phyloP scores from a whole-genome alignment of 2,888 invertebrate genomes.

The Cremastobaeus sp. region DNA sequence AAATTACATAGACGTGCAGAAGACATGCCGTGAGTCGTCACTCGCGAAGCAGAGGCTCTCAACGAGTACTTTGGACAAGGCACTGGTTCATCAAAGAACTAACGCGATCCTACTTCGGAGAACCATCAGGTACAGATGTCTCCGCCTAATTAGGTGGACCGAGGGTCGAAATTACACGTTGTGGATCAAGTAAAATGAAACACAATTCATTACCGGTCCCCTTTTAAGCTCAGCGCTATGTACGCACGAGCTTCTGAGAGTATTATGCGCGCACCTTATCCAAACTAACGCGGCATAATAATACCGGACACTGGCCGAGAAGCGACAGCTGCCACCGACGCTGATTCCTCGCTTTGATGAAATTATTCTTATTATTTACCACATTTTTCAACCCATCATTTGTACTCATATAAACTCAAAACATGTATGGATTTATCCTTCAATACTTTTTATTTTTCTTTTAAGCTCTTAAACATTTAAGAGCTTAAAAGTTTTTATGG shows the following conservation, averaged over 20 bases:
- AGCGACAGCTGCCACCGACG: constrained; percentile 53
- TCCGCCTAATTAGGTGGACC: constrained; percentile 73
- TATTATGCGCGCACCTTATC: constrained; percentile 57
- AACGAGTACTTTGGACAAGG: constrained; percentile 28
- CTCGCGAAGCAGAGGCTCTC: constrained; percentile 61
- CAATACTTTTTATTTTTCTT: too few relatives aligned
- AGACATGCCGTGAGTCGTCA: constrained; percentile 68
- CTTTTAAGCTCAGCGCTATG: constrained; percentile 66
- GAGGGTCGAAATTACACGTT: constrained; percentile 73
- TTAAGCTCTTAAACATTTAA: too few relatives aligned
- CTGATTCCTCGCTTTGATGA: constrained; percentile 36
- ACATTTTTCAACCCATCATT: too few relatives aligned
- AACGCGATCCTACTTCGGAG: too few relatives aligned
- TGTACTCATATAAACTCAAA: too few relatives aligned
- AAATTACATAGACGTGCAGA: constrained; percentile 72
- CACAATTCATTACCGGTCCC: constrained; percentile 74
- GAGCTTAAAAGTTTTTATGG: too few relatives aligned
- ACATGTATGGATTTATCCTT: too few relatives aligned
- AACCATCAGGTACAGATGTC: constrained; percentile 72
- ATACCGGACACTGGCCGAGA: constrained; percentile 49
- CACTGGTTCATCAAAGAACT: neutral
- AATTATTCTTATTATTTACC: too few relatives aligned
- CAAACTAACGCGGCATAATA: constrained; percentile 55
- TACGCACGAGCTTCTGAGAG: constrained; percentile 54
- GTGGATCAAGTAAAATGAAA: constrained; percentile 74